phyloP scores from a whole-genome alignment of 30 jellyfish, hydroid and myxozoan genomes.

The Aurelia coerulea region DNA sequence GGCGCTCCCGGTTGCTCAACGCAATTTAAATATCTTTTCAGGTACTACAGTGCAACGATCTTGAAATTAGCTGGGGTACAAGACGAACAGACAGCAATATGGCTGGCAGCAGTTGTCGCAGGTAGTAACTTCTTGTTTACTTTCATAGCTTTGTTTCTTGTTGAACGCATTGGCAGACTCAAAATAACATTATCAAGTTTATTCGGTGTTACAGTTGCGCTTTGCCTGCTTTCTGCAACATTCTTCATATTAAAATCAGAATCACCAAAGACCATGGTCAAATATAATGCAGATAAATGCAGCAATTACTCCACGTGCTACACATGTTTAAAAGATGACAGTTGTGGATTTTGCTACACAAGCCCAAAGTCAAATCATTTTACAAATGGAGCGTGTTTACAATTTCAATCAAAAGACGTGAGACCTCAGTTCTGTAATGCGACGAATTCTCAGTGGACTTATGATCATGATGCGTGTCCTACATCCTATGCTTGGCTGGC shows the following conservation, averaged over 20 bases:
- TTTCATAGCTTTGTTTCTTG: constrained; percentile 52
- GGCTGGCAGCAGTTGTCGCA: constrained; percentile 94
- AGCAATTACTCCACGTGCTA: constrained; percentile 37
- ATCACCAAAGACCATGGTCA: constrained; percentile 52
- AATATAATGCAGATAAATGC: constrained; percentile 36
- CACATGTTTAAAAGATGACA: constrained; percentile 49
- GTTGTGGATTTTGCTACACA: constrained; percentile 86
- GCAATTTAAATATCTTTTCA: background rate
- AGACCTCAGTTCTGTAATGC: constrained; percentile 17
- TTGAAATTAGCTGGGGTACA: constrained; percentile 84
- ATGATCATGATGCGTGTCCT: constrained; percentile 61
- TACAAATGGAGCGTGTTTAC: constrained; percentile 68
- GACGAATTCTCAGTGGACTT: constrained; percentile 53
- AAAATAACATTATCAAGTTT: constrained; percentile 79
- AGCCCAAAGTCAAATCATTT: background rate
- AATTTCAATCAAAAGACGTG: background rate
- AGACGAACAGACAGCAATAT: constrained; percentile 70
- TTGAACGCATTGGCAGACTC: constrained; percentile 83
- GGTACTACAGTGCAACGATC: constrained; percentile 98
- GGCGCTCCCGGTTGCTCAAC: no score
- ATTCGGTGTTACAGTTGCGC: constrained; percentile 74
- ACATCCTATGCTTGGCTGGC: constrained; percentile 94
- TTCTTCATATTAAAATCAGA: constrained; percentile 51
- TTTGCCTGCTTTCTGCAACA: constrained; percentile 76
- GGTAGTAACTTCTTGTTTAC: constrained; percentile 81